Evolutionary conservation across 2,113 vertebrate genomes (phyloP).

Genomic region (Dascyllus trimaculatus): DNA sequence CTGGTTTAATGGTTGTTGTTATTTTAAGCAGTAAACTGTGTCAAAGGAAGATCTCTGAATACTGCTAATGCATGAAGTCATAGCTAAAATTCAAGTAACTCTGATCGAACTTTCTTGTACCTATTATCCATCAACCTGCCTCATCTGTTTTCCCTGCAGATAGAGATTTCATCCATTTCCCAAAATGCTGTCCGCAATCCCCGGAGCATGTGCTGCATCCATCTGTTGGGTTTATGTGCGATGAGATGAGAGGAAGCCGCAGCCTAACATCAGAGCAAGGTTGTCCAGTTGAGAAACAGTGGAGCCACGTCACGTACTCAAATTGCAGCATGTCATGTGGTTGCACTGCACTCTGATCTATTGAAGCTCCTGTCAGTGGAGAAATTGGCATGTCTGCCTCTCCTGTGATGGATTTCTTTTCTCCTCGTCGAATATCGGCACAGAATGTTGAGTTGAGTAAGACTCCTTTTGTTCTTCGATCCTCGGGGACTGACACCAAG

Average conservation of each 20-base stretch:
- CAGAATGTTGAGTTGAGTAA: slow-evolving; percentile 18
- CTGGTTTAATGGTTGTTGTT: no score
- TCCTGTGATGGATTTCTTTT: slow-evolving; percentile 26
- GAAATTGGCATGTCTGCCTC: slow-evolving; percentile 21
- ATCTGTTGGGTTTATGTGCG: slow-evolving; percentile 48
- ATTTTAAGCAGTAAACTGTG: no score
- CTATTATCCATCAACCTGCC: slow-evolving; percentile 24
- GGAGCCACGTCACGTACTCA: slow-evolving; percentile 8
- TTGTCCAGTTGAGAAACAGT: slow-evolving; percentile 28
- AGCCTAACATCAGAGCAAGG: slow-evolving; percentile 31
- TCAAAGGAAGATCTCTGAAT: background rate
- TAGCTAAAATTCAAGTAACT: background rate
- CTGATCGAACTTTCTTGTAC: slow-evolving; percentile 2
- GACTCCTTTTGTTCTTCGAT: slow-evolving; percentile 43
- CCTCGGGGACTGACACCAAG: slow-evolving; percentile 35
- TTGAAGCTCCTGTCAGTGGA: slow-evolving; percentile 20
- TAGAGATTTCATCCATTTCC: slow-evolving; percentile 35
- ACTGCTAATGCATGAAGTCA: background rate
- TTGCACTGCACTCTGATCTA: slow-evolving; percentile 30
- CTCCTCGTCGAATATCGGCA: slow-evolving; percentile 31
- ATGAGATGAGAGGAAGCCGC: slow-evolving; percentile 44
- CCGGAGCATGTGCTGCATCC: slow-evolving; percentile 35
- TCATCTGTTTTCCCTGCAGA: slow-evolving; percentile 15
- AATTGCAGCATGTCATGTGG: background rate
- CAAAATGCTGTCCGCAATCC: slow-evolving; percentile 24